phyloP scores from a whole-genome alignment of 2,797 vertebrate genomes.

The Leptoclinus maculatus region DNA sequence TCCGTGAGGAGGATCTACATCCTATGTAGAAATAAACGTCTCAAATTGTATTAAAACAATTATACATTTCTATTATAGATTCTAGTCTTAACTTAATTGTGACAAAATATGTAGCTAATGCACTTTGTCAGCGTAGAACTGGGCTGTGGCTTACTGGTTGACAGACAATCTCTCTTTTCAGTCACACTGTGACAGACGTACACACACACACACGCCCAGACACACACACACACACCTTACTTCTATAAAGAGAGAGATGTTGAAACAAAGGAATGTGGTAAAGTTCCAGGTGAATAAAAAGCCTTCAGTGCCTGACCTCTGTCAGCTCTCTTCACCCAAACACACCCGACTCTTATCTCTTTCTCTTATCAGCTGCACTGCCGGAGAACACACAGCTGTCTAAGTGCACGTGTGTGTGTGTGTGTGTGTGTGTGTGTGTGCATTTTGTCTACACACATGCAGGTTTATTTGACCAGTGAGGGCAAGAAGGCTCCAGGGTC shows the following conservation, averaged over 20 bases:
- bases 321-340: slow-evolving; percentile 51
- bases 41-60: no score
- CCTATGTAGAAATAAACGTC: no score
- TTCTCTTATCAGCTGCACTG: slow-evolving; percentile 53
- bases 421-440: background rate
- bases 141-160: background rate
- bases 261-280: slow-evolving; percentile 55
- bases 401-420: slow-evolving; percentile 16
- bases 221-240: background rate
- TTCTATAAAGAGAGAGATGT: slow-evolving; percentile 2
- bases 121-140: background rate
- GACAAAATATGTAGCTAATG: background rate
- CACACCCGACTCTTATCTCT: slow-evolving; percentile 60
- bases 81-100: background rate
- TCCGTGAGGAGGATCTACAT: no score
- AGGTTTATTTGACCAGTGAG: slow-evolving; percentile 67
- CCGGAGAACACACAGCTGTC: slow-evolving; percentile 44
- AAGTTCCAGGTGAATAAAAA: slow-evolving; percentile 55
- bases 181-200: slow-evolving; percentile 12
- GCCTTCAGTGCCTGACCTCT: slow-evolving; percentile 55
- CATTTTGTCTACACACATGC: slow-evolving; percentile 17
- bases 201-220: no score
- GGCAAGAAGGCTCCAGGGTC: slow-evolving; percentile 59
- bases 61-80: background rate
- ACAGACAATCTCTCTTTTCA: background rate